Base-by-base conservation (phyloP, 2,113 vertebrate species). In the Bufo bufo region DNA sequence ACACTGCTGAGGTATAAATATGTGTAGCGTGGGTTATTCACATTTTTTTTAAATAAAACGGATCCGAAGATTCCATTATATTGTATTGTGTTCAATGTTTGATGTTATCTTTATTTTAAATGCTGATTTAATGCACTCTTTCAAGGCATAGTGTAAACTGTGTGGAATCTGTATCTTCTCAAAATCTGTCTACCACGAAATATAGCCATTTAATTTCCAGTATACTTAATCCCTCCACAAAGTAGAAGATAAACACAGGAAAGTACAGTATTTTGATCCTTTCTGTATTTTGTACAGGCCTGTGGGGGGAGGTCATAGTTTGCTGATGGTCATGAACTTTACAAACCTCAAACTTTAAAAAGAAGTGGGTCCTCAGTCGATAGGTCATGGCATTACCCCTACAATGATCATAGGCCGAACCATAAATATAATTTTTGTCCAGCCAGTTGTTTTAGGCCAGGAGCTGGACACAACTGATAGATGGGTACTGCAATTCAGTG, bases 211-310 rank as follows among this genome's bases (percentile, higher is more conserved):
- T 83, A 50, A 66, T 66, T 66, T 83, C 45, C 13, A 66, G 47
- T 12, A 83, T 83, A 13, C 43, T 50, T 83, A 83, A 83, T 63
- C 80, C 59, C 59, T 63, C 43, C 23, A 63, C 80, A 65, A 82
- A 65, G 56, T 50, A 63, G 33, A 82, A 65, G 10, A 65, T 82
- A 82, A 82, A 49, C 80, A 82, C 13, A 58, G 77, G n/a, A 56
- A 43, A 80, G 77, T 58, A 58, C 23, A 80, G 58, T 49, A 63
- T 49, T 65, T 47, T 82, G 33, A 50, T 82, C 23, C 80, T 65
- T 82, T 45, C 49, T 47, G 6, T 63, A 16, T 82, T 82, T 65
- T 66, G n/a, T 61, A 19, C 78, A 81, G 52, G 6, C 16, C 7
- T 17, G 43, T 81, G 14, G 78, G 23, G 52, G 56, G 33, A 45